These are phyloP conservation scores for Periparus ater DNA, from an alignment of 2,797 vertebrate genomes.

Conservation along the genomic window DNA sequence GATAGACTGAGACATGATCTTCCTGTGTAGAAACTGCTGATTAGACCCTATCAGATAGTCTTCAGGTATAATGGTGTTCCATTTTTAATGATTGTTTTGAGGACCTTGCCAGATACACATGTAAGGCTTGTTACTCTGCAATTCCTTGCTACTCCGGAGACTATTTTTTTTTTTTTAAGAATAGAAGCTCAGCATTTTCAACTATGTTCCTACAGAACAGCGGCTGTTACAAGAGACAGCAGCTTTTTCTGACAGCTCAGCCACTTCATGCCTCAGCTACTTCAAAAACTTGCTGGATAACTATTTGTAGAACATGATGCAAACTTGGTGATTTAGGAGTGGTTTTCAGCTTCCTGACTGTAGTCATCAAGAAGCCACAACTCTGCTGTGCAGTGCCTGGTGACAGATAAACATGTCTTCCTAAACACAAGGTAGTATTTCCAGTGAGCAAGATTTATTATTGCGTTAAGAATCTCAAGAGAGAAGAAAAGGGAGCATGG, in stretches of 20 bases:
- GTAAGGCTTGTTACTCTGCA: background rate
- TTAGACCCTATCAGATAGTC: constrained; percentile 38
- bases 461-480: background rate
- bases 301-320: constrained; percentile 66
- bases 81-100: constrained; percentile 46
- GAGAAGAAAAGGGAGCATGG: background rate
- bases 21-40: constrained; percentile 44
- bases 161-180: background rate
- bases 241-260: constrained; percentile 38
- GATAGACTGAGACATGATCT: constrained; percentile 6
- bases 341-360: constrained; percentile 61
- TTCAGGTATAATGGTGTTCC: constrained; percentile 23
- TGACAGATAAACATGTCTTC: constrained; percentile 32
- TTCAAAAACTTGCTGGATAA: constrained; percentile 34
- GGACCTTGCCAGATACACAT: constrained; percentile 26
- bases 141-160: background rate
- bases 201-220: background rate
- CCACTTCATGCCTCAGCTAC: constrained; percentile 31
- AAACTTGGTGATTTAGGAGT: constrained; percentile 40
- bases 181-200: background rate
- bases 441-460: background rate
- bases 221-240: background rate
- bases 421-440: constrained; percentile 32
- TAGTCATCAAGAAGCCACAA: constrained; percentile 35
- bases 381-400: constrained; percentile 26